These are phyloP conservation scores for Aphyosemion australe DNA, from an alignment of 2,113 vertebrate species.

Conservation along the genomic window DNA sequence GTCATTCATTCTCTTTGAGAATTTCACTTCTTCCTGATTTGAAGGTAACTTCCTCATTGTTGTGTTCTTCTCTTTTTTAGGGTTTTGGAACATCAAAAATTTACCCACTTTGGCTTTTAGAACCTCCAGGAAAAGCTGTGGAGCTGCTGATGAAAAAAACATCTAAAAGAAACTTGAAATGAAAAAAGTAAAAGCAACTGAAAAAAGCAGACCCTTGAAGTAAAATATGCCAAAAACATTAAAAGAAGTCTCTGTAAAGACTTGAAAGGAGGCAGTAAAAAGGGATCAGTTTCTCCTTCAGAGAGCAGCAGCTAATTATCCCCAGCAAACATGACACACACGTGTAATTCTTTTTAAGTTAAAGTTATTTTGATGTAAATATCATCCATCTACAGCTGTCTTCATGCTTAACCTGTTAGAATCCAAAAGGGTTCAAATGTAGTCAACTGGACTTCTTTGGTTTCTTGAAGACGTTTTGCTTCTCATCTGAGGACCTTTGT, in stretches of 20 bases:
- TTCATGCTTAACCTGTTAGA: not conserved
- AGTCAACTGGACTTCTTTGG: too few relatives aligned
- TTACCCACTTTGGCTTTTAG: conserved; percentile 7
- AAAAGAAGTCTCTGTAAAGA: not conserved
- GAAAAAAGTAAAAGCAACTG: conserved; percentile 9
- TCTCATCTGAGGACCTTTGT: too few relatives aligned
- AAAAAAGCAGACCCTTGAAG: conserved; percentile 24
- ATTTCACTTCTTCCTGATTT: not conserved
- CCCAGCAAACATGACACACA: not conserved
- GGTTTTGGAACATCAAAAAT: conserved; percentile 21
- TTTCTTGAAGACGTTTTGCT: too few relatives aligned
- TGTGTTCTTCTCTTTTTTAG: not conserved
- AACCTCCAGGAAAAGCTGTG: conserved; percentile 16
- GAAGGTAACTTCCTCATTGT: conserved; percentile 10
- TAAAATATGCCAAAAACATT: not conserved
- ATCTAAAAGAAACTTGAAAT: conserved; percentile 10
- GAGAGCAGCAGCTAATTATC: conserved; percentile 23
- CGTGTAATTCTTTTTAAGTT: not conserved
- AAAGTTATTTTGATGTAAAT: not conserved
- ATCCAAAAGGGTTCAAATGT: too few relatives aligned
- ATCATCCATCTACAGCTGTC: not conserved
- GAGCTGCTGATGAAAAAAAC: conserved; percentile 17
- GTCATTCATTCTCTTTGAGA: not conserved
- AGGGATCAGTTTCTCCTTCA: conserved; percentile 9
- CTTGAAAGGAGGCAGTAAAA: conserved; percentile 32